These are phyloP conservation scores for Antheraea assamensis DNA, from an alignment of 2,888 invertebrate genomes.

Conservation along the genomic window DNA sequence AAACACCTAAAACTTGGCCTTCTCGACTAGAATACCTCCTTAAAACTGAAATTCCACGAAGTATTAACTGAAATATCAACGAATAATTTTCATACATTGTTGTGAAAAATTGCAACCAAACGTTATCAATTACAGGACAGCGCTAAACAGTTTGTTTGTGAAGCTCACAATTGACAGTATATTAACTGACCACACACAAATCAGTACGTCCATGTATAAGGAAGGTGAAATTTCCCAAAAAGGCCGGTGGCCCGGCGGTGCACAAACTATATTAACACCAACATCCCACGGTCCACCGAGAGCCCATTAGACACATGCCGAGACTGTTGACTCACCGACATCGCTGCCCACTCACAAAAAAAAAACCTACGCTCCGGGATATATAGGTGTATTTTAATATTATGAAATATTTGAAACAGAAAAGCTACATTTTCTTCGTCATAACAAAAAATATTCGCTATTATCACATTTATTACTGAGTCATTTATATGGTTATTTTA, in stretches of 20 bases:
- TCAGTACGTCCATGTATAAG: conserved; percentile 24
- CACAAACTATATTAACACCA: conserved; percentile 32
- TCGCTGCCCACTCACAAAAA: conserved; percentile 25
- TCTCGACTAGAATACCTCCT: too few species aligned
- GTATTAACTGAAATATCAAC: not conserved
- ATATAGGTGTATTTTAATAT: conserved; percentile 29
- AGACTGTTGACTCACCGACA: conserved; percentile 23
- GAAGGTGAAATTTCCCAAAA: conserved; percentile 35
- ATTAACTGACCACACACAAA: conserved; percentile 26
- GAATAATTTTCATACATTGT: conserved; percentile 9
- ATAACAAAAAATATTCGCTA: not conserved
- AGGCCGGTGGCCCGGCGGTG: conserved; percentile 28
- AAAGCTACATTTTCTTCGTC: not conserved
- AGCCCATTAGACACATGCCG: conserved; percentile 23
- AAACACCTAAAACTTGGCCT: too few species aligned
- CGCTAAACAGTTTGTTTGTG: conserved; percentile 13
- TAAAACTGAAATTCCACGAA: not conserved
- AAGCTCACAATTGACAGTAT: conserved; percentile 13
- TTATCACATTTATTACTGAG: too few species aligned
- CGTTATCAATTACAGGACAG: conserved; percentile 12
- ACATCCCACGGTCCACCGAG: conserved; percentile 19
- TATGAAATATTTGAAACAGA: not conserved
- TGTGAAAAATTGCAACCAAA: conserved; percentile 13
- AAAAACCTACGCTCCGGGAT: conserved; percentile 17
- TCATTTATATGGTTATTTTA: too few species aligned